A percentile compares a stretch with the other conserved stretches of the same genome.
These are phyloP conservation scores for Sisyra nigra DNA, from an alignment of 2,888 invertebrate species.

Conservation along the genomic window DNA sequence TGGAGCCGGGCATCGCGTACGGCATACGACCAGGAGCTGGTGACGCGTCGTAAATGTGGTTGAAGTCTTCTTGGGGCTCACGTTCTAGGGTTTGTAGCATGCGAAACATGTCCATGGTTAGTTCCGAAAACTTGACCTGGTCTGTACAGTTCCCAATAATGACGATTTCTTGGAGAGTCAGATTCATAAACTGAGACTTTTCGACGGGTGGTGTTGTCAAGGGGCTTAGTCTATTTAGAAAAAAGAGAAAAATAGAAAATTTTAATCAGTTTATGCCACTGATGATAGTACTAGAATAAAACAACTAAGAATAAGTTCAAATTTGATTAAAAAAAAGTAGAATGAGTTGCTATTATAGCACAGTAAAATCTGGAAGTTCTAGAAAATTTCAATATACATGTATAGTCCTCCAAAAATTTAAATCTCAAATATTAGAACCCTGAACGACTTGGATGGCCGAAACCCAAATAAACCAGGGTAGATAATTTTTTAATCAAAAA, in stretches of 20 bases:
- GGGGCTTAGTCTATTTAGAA: constrained; percentile 50
- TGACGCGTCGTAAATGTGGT: constrained; percentile 54
- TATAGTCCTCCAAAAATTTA: too few species aligned
- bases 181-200: constrained; percentile 68
- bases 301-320: too few species aligned
- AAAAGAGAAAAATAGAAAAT: background rate
- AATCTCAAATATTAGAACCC: too few species aligned
- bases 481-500: too few species aligned
- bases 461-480: too few species aligned
- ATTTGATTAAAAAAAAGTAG: too few species aligned
- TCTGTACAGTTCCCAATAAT: constrained; percentile 87
- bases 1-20: constrained; percentile 25
- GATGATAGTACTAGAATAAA: too few species aligned
- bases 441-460: too few species aligned
- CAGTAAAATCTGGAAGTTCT: too few species aligned
- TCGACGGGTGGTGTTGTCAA: constrained; percentile 77
- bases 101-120: constrained; percentile 95
- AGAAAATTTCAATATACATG: too few species aligned
- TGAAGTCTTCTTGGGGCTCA: constrained; percentile 72
- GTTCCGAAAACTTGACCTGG: constrained; percentile 91
- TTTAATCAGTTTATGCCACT: too few species aligned
- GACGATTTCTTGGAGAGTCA: constrained; percentile 82
- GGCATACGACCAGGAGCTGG: constrained; percentile 52
- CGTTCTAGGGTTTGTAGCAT: constrained; percentile 90
- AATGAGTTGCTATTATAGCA: too few species aligned